Conservation (phyloP, 2,113 vertebrate species). For the Campylorhamphus procurvoides region DNA sequence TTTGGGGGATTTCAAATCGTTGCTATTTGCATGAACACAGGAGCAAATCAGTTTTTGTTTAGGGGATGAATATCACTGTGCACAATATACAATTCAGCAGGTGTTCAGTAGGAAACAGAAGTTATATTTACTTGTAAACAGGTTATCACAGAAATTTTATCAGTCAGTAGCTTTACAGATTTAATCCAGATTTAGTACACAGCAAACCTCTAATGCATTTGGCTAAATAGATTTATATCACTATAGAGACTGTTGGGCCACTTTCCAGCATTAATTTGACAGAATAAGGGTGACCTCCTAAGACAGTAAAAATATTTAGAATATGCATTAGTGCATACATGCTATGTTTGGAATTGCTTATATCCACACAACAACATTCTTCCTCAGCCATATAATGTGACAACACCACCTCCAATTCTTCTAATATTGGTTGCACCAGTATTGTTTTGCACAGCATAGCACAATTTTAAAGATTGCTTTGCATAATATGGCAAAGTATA, state of each 20-base stretch:
- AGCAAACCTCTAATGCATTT: background rate
- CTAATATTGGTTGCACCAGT: background rate
- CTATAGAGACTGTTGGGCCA: background rate
- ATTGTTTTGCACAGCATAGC: background rate
- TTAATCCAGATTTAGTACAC: background rate
- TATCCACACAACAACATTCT: background rate
- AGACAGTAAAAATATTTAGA: background rate
- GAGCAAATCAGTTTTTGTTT: constrained; percentile 5
- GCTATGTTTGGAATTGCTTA: background rate
- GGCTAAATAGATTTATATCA: background rate
- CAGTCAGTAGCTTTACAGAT: background rate
- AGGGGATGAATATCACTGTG: background rate
- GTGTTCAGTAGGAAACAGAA: background rate
- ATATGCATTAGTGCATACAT: background rate
- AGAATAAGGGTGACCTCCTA: background rate
- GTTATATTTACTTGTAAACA: background rate
- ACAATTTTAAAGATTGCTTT: background rate
- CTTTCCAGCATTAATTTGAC: background rate
- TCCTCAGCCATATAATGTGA: background rate
- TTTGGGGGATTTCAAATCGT: background rate
- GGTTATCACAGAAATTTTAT: background rate
- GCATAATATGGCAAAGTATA: background rate
- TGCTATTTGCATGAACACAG: background rate
- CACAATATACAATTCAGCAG: background rate
- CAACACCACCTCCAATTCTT: fast-evolving